These are phyloP conservation scores for Neria commutata DNA, from an alignment of 2,888 invertebrate genomes.

Conservation along the genomic window DNA sequence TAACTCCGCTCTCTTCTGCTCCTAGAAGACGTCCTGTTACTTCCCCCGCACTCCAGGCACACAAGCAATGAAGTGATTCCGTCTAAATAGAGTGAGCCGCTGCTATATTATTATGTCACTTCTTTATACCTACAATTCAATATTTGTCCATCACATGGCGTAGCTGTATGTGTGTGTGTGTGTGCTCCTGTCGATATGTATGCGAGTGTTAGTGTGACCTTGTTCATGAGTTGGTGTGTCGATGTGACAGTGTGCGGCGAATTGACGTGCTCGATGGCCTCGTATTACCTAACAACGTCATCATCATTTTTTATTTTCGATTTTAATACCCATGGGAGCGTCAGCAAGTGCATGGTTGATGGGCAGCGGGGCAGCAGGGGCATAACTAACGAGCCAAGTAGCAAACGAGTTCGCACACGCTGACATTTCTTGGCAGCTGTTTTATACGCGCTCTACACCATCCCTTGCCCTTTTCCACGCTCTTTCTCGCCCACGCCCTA, in stretches of 20 bases:
- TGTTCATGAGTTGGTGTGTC: no score
- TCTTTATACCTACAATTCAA: background rate
- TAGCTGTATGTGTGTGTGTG: background rate
- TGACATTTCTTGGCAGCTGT: background rate
- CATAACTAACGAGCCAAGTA: no score
- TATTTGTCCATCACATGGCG: background rate
- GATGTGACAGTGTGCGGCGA: background rate
- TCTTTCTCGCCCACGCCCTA: background rate
- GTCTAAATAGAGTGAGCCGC: constrained; percentile 54
- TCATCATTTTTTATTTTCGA: background rate
- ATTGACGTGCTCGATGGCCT: background rate
- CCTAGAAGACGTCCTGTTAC: background rate
- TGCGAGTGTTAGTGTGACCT: background rate
- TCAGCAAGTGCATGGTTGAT: no score
- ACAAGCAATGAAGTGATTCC: constrained; percentile 43
- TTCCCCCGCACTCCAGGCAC: background rate
- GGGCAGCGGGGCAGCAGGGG: no score
- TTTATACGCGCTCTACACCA: background rate
- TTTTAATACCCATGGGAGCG: no score
- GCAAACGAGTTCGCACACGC: no score
- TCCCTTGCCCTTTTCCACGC: background rate
- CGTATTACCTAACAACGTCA: background rate
- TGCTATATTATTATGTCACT: constrained; percentile 36
- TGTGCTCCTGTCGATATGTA: background rate
- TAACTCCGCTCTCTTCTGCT: no score